These are phyloP conservation scores for Coelopa frigida DNA, from an alignment of 1,140 invertebrate genomes.

Conservation along the genomic window DNA sequence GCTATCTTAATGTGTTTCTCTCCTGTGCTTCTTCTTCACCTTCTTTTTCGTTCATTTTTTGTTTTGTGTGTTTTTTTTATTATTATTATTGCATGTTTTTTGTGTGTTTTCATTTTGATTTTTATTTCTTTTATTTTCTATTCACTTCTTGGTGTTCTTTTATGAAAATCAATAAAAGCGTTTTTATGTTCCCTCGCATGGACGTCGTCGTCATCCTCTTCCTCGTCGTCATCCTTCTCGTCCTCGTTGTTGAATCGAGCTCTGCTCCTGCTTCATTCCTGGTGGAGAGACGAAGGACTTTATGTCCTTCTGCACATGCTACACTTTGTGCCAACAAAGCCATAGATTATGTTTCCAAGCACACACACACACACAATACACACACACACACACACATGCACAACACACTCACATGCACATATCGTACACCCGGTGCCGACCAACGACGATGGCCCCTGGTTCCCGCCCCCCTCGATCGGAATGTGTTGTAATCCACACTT, in stretches of 20 bases:
- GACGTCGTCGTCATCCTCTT: neutral
- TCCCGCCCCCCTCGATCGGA: neutral
- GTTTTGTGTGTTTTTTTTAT: neutral
- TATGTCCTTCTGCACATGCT: conserved; percentile 8
- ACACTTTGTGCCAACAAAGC: conserved; percentile 11
- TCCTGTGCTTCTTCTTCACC: neutral
- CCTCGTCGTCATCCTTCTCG: neutral
- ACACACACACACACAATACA: conserved; percentile 1
- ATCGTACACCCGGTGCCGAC: neutral
- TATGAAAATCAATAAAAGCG: conserved; percentile 11
- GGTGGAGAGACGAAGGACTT: conserved; percentile 5
- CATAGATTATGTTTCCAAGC: conserved; percentile 8
- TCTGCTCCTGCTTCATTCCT: neutral
- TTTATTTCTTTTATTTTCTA: neutral
- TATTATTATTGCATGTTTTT: neutral
- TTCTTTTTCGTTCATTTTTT: neutral
- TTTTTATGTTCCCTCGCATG: conserved; percentile 1
- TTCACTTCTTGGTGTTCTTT: conserved; percentile 4
- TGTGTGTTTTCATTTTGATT: neutral
- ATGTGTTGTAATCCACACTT: neutral
- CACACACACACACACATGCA: neutral
- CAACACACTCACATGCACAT: conserved; percentile 1
- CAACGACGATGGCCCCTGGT: neutral
- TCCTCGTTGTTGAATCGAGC: neutral
- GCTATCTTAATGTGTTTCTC: neutral